Evolutionary conservation across 2,113 vertebrate species (phyloP).

Genomic region (Seriola quinqueradiata): DNA sequence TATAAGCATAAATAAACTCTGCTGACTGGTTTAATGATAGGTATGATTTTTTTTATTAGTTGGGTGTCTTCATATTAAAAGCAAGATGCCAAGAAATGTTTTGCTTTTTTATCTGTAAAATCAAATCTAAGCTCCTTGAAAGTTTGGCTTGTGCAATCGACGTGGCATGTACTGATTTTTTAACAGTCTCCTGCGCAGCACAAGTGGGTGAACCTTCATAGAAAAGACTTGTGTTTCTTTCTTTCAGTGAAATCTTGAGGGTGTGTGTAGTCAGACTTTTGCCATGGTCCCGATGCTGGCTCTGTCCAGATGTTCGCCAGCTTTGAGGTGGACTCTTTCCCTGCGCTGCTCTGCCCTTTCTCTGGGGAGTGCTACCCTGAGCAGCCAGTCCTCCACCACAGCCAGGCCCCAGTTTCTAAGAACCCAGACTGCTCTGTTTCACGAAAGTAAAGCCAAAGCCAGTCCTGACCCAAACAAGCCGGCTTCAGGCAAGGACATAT

Average conservation of each 20-base stretch:
- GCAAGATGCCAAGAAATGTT: neutral
- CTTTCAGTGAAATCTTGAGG: conserved; percentile 65
- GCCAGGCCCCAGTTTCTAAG: conserved; percentile 42
- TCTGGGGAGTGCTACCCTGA: conserved; percentile 32
- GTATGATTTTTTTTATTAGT: neutral
- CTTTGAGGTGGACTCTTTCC: conserved; percentile 60
- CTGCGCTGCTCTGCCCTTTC: conserved; percentile 45
- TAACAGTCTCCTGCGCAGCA: neutral
- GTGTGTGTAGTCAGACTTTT: conserved; percentile 60
- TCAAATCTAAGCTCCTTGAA: neutral
- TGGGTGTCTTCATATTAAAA: neutral
- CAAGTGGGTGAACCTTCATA: conserved; percentile 8
- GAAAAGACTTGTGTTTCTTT: conserved; percentile 56
- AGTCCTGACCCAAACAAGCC: conserved; percentile 70
- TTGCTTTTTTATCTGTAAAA: neutral
- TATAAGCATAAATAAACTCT: neutral
- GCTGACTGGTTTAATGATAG: neutral
- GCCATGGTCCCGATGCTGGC: conserved; percentile 47
- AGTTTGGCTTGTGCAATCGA: neutral
- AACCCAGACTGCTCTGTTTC: conserved; percentile 65
- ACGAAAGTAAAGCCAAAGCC: conserved; percentile 70
- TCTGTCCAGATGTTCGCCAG: conserved; percentile 56
- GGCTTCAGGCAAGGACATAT: conserved; percentile 73
- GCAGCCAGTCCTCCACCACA: conserved; percentile 51
- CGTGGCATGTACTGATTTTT: neutral